phyloP scores from a whole-genome alignment of 2,797 vertebrate species.

The Helarctos malayanus region DNA sequence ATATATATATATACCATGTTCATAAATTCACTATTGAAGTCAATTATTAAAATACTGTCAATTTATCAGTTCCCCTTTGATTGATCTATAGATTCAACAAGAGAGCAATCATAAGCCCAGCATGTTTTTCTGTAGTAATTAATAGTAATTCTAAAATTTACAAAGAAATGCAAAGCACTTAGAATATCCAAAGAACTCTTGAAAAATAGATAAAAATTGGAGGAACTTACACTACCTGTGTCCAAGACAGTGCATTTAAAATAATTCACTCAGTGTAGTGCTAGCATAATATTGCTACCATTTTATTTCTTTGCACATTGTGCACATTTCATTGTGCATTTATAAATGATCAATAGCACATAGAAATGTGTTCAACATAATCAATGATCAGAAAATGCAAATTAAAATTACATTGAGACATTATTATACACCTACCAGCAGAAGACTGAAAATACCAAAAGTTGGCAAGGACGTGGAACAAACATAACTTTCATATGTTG shows the following conservation, averaged over 20 bases:
- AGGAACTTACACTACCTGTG: background rate
- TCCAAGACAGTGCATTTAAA: background rate
- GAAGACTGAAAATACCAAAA: constrained; percentile 4
- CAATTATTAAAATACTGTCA: background rate
- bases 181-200: constrained; percentile 39
- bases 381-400: constrained; percentile 27
- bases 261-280: background rate
- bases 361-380: background rate
- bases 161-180: background rate
- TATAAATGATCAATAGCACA: background rate
- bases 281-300: background rate
- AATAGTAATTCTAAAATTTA: constrained; percentile 8
- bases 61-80: background rate
- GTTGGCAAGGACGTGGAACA: background rate
- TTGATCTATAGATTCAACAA: constrained; percentile 1
- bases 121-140: background rate
- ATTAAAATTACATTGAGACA: constrained; percentile 34
- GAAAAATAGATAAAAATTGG: background rate
- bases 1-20: background rate
- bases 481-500: background rate
- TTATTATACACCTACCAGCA: background rate
- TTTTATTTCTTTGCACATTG: background rate
- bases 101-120: background rate
- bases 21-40: background rate
- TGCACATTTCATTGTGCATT: background rate